A percentile compares a stretch with the other conserved stretches of the same genome.
Evolutionary conservation across 1,140 invertebrate species (phyloP).

Genomic region (Thrips palmi): DNA sequence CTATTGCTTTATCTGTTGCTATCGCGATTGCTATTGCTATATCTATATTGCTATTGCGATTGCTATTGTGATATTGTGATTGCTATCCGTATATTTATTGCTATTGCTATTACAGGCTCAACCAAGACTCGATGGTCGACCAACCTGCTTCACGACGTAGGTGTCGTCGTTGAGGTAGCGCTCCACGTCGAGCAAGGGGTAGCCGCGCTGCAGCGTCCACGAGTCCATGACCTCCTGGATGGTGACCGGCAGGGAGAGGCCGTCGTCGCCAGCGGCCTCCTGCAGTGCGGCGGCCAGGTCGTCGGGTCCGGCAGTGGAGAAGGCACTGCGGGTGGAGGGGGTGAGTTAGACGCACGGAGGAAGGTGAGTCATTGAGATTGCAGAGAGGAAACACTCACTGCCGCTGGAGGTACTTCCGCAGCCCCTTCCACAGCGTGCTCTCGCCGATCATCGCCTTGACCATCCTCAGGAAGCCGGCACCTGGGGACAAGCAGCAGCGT

Average conservation of each 20-base stretch:
- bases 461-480: constrained; percentile 51
- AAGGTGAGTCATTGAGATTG: no score
- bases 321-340: no score
- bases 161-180: constrained; percentile 50
- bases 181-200: constrained; percentile 57
- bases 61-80: no score
- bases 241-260: constrained; percentile 37
- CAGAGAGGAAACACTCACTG: no score
- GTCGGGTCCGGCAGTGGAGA: constrained; percentile 60
- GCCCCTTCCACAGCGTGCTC: constrained; percentile 36
- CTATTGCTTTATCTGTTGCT: no score
- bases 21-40: no score
- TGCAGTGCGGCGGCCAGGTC: constrained; percentile 73
- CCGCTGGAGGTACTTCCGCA: constrained; percentile 31
- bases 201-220: constrained; percentile 78
- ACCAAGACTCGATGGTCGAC: no score
- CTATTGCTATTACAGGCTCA: no score
- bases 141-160: constrained; percentile 44
- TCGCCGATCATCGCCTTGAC: constrained; percentile 50
- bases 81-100: no score
- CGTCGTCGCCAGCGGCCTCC: constrained; percentile 41
- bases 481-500: constrained; percentile 17
- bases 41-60: no score
- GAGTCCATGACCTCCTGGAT: constrained; percentile 71
- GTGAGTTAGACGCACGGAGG: no score